A percentile compares a stretch with the other conserved stretches of the same genome.
These are phyloP conservation scores for Hydrotaea cyrtoneurina DNA, from an alignment of 2,888 invertebrate species.

Conservation along the genomic window DNA sequence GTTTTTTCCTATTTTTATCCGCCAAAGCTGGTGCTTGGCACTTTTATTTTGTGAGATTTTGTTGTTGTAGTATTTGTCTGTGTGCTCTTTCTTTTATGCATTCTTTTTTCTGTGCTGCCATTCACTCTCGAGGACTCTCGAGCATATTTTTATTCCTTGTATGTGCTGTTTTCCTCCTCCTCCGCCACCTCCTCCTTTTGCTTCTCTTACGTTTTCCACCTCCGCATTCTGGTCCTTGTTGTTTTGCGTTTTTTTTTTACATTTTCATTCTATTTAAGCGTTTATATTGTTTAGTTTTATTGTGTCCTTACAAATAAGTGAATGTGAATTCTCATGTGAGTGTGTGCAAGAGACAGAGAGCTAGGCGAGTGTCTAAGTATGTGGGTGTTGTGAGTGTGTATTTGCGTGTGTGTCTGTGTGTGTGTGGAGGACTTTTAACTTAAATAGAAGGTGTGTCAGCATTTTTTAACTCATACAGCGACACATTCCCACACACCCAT, in stretches of 20 bases:
- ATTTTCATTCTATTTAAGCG: constrained; percentile 41
- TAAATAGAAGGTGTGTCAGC: constrained; percentile 58
- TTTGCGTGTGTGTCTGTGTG: not conserved
- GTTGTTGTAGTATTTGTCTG: not conserved
- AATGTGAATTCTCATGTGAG: not conserved
- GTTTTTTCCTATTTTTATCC: constrained; percentile 54
- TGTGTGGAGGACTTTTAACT: constrained; percentile 44
- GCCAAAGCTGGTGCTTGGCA: constrained; percentile 53
- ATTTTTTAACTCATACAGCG: constrained; percentile 37
- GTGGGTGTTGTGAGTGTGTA: not conserved
- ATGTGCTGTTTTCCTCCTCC: not conserved
- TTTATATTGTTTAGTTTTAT: constrained; percentile 31
- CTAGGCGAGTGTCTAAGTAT: not conserved
- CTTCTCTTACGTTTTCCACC: not conserved
- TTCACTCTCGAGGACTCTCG: constrained; percentile 58
- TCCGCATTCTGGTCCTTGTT: not conserved
- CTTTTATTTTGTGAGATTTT: constrained; percentile 42
- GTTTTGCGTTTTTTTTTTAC: not conserved
- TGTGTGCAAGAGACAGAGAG: not conserved
- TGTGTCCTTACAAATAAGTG: constrained; percentile 17
- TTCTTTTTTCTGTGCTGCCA: constrained; percentile 20
- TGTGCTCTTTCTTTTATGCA: constrained; percentile 9
- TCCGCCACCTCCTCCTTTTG: not conserved
- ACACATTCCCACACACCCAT: not conserved
- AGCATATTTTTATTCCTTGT: constrained; percentile 47